Evolutionary conservation across 2,888 invertebrate species (phyloP).

Genomic region (Diarsia brunnea): DNA sequence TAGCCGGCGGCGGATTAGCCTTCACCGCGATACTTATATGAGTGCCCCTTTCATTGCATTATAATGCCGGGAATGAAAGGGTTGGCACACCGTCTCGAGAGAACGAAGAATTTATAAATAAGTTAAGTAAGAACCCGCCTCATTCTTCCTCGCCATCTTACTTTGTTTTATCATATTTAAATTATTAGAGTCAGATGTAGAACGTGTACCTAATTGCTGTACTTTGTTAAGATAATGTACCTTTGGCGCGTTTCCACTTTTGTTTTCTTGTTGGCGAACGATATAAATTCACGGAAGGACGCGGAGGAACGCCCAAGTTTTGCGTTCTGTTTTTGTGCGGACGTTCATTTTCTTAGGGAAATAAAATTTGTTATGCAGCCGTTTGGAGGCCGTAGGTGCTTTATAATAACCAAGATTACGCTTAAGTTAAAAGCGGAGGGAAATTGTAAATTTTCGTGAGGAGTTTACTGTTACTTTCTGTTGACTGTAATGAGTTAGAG

Average conservation of each 20-base stretch:
- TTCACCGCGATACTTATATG: constrained; percentile 89
- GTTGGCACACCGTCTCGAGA: constrained; percentile 82
- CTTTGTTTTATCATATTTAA: constrained; percentile 91
- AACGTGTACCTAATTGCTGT: constrained; percentile 91
- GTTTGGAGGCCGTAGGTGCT: constrained; percentile 80
- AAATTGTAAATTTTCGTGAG: constrained; percentile 60
- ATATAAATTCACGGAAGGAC: constrained; percentile 88
- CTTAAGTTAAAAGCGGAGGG: constrained; percentile 56
- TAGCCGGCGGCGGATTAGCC: constrained; percentile 85
- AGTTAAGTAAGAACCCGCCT: constrained; percentile 86
- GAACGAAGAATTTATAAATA: constrained; percentile 89
- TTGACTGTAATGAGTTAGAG: constrained; percentile 8
- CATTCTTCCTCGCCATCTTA: constrained; percentile 85
- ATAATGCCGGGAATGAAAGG: constrained; percentile 80
- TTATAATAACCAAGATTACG: constrained; percentile 73
- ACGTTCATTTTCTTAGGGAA: constrained; percentile 80
- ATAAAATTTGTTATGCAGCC: constrained; percentile 87
- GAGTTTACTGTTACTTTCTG: constrained; percentile 50
- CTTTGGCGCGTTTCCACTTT: constrained; percentile 90
- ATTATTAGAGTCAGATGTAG: constrained; percentile 91
- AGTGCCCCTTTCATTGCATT: constrained; percentile 90
- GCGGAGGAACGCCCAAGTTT: constrained; percentile 86
- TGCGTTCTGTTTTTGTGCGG: constrained; percentile 88
- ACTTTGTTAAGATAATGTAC: constrained; percentile 91
- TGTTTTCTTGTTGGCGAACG: constrained; percentile 89